Conservation (phyloP, 2,888 invertebrate genomes). For the Scotopteryx bipunctaria region DNA sequence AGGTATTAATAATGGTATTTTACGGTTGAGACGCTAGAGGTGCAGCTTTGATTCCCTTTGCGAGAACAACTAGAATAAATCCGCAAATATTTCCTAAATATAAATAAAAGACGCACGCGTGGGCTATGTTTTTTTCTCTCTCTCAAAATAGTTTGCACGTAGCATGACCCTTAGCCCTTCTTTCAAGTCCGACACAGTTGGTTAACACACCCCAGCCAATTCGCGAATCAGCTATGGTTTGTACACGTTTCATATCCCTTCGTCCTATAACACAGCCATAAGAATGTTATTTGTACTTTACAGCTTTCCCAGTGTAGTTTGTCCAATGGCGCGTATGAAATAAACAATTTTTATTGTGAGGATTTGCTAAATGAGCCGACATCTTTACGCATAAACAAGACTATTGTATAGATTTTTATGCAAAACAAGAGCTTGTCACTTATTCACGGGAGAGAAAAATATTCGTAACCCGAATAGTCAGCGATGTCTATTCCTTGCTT, state of each 20-base stretch:
- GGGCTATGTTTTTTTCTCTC: too few species aligned
- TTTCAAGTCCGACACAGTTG: constrained; percentile 1
- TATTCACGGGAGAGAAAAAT: too few species aligned
- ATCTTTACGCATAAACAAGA: background rate
- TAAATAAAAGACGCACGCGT: too few species aligned
- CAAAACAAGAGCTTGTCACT: background rate
- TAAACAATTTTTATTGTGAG: constrained; percentile 11
- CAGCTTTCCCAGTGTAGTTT: background rate
- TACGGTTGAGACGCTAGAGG: too few species aligned
- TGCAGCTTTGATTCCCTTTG: too few species aligned
- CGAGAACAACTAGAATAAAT: too few species aligned
- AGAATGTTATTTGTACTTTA: background rate
- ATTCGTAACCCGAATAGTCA: too few species aligned
- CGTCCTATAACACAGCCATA: background rate
- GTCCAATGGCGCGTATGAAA: constrained; percentile 9
- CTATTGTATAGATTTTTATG: background rate
- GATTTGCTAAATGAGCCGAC: constrained; percentile 8
- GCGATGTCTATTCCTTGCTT: too few species aligned
- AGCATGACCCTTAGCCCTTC: constrained; percentile 1
- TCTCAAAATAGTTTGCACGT: too few species aligned
- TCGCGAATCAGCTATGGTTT: constrained; percentile 2
- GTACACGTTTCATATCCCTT: background rate
- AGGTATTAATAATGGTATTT: too few species aligned
- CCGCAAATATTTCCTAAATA: too few species aligned
- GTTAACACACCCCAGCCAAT: background rate